phyloP scores from a whole-genome alignment of 2,113 vertebrate genomes.

The Nipponia nippon region DNA sequence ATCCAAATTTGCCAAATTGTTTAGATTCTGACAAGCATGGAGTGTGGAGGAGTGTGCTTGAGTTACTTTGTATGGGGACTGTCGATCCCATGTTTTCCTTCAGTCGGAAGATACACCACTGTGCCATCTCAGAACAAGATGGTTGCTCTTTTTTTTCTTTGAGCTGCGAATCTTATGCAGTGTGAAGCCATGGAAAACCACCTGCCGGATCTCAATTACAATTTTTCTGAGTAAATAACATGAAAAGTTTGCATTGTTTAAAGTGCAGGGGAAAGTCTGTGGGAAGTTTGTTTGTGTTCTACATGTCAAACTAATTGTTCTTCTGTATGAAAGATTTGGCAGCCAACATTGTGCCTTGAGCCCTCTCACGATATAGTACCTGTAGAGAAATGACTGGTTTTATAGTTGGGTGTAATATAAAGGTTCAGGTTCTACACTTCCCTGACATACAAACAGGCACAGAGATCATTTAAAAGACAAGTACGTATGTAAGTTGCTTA shows the following conservation, averaged over 20 bases:
- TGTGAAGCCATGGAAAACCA: neutral
- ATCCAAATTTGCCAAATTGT: neutral
- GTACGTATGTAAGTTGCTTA: neutral
- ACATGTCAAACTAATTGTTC: neutral
- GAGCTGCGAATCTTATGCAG: neutral
- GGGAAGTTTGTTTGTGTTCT: neutral
- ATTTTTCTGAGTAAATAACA: constrained; percentile 17
- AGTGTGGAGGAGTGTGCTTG: neutral
- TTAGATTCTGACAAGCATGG: neutral
- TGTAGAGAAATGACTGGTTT: neutral
- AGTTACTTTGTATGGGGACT: neutral
- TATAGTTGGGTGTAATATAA: neutral
- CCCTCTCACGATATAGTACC: neutral
- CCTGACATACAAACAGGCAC: neutral
- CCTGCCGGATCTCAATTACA: neutral
- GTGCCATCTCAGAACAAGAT: neutral
- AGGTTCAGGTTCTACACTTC: neutral
- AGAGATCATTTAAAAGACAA: neutral
- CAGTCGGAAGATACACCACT: neutral
- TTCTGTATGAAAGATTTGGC: neutral
- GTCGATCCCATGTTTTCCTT: neutral
- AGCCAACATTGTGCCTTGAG: neutral
- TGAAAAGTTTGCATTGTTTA: constrained; percentile 9
- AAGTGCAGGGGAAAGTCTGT: neutral
- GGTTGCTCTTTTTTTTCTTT: neutral